Percentiles rank a stretch among this genome's conserved stretches.
Conservation (phyloP, 2,888 invertebrate genomes). For the Euplexia lucipara region DNA sequence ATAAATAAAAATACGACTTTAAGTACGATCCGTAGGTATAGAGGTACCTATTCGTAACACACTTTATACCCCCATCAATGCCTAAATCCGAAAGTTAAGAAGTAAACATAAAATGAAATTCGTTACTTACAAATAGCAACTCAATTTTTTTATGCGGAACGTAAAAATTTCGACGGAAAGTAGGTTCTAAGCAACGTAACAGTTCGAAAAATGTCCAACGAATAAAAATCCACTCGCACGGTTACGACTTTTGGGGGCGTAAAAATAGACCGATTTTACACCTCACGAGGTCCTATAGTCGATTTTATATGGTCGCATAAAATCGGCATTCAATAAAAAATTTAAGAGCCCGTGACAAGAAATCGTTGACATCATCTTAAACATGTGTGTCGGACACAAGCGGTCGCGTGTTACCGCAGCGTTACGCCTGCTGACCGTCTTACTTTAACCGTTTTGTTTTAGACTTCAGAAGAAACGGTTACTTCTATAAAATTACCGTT, state of each 20-base stretch:
- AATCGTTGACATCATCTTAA: slow-evolving; percentile 73
- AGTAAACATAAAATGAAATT: slow-evolving; percentile 72
- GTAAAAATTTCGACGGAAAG: slow-evolving; percentile 70
- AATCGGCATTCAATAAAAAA: slow-evolving; percentile 85
- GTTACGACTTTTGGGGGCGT: slow-evolving; percentile 82
- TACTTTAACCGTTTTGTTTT: slow-evolving; percentile 7
- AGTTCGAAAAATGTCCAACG: slow-evolving; percentile 80
- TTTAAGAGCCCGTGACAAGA: slow-evolving; percentile 81
- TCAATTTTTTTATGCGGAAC: slow-evolving; percentile 70
- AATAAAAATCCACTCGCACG: slow-evolving; percentile 85
- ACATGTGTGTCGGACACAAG: slow-evolving; percentile 34
- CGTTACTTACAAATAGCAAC: slow-evolving; percentile 71
- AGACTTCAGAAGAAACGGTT: neutral
- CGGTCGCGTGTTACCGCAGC: slow-evolving; percentile 36
- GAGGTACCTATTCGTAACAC: slow-evolving; percentile 66
- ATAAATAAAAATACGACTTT: slow-evolving; percentile 72
- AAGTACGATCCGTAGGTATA: slow-evolving; percentile 65
- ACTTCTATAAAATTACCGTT: neutral
- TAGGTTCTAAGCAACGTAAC: slow-evolving; percentile 64
- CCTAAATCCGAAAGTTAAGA: slow-evolving; percentile 70
- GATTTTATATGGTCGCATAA: slow-evolving; percentile 85
- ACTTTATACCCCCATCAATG: slow-evolving; percentile 68
- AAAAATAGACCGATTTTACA: slow-evolving; percentile 88
- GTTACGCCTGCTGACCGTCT: slow-evolving; percentile 1
- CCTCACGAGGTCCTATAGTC: slow-evolving; percentile 81